Evolutionary conservation across 2,797 vertebrate species (phyloP).

Genomic region (Psittacula echo): DNA sequence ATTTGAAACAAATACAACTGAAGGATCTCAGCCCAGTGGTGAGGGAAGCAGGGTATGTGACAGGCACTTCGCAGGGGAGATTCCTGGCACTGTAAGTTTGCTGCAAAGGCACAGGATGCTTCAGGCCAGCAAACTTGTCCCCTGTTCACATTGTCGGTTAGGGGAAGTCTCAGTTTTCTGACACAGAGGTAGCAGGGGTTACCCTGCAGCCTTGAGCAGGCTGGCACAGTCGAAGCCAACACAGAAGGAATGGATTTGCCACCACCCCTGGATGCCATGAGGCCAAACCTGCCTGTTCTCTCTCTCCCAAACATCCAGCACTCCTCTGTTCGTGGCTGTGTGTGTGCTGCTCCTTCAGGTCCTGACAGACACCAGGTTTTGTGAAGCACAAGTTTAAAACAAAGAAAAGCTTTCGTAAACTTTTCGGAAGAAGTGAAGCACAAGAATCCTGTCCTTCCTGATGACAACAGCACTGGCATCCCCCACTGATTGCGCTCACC

Average conservation of each 20-base stretch:
- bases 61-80: fast-evolving
- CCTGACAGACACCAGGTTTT: not conserved
- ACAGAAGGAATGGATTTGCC: not conserved
- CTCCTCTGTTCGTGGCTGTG: fast-evolving
- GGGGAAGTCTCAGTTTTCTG: not conserved
- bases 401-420: not conserved
- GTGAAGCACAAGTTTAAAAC: not conserved
- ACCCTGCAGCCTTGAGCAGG: not conserved
- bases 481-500: not conserved
- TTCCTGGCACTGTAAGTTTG: not conserved
- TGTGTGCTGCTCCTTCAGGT: not conserved
- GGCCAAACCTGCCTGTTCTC: not conserved
- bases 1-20: not conserved
- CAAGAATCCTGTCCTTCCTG: not conserved
- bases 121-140: not conserved
- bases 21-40: not conserved
- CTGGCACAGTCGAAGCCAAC: not conserved
- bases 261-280: not conserved
- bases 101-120: not conserved
- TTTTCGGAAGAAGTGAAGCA: conserved; percentile 1
- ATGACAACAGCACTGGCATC: not conserved
- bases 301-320: not conserved
- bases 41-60: not conserved
- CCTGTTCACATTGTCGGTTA: not conserved
- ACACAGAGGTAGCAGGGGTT: not conserved